Evolutionary conservation across 35 echinoderm and acorn worm genomes (phyloP), one percentile per base, ranked within the genome.

Genomic region (Anneissia japonica): DNA sequence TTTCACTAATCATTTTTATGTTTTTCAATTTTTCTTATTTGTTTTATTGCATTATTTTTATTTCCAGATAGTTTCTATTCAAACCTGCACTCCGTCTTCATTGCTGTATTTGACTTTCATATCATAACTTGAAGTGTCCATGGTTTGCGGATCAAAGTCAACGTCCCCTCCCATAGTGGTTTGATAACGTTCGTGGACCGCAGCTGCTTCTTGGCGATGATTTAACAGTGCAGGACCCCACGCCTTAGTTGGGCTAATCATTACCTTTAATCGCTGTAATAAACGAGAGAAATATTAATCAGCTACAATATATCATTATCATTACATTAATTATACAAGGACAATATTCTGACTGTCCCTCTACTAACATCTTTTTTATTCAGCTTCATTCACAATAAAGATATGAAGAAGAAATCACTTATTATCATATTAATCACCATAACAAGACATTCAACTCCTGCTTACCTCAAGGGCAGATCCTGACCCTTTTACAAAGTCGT

Each of bases 191-290:
- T 74, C 34, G 55, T 92, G 90, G 0, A 72, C 72, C 36, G 73
- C 39, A 43, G 51, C 74, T 0, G 90, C 85, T 40, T 78, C 56
- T 13, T 64, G 37, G 21, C 90, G 82, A 36, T 87, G 85, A 28
- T 87, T 74, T 17, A 82, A 37, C n/a, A 92, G 85, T 19, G 81
- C 73, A 6, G 90, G 90, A 32, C 90, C 90, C 90, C 90, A 92
- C 72, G 83, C 87, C 26, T 82, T 74, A 11, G 79, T 79, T 10
- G 90, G 90, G 43, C 33, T 83, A 23, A 81, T 77, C 85, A 92
- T 92, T 30, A 81, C 38, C 37, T 82, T 39, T 85, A 85, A 92
- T 36, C 90, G 90, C 90, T 92, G 76, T 34, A 35, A 88, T 80
- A 14, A 72, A 81, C 31, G 36, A 64, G 23, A 38, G n/a, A n/a